These are phyloP conservation scores for Campoplex nolae DNA, from an alignment of 2,888 invertebrate species.

Conservation along the genomic window DNA sequence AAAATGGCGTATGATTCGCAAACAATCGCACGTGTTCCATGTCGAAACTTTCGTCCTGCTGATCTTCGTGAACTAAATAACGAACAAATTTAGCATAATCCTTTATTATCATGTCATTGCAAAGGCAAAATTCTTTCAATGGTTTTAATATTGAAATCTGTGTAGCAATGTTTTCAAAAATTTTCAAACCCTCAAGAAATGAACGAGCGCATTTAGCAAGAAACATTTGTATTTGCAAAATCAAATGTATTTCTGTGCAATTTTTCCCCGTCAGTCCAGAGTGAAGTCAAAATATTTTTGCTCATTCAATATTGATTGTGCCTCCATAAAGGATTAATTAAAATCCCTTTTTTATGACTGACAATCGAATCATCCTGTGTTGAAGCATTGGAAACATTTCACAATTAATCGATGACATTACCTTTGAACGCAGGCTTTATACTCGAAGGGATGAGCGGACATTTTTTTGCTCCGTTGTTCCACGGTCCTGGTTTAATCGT, in stretches of 20 bases:
- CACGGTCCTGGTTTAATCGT: conserved; percentile 89
- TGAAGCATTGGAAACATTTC: neutral
- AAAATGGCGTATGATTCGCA: conserved; percentile 80
- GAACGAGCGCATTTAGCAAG: no score
- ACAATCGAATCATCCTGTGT: neutral
- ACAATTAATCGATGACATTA: conserved; percentile 71
- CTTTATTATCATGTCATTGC: neutral
- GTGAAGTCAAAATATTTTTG: neutral
- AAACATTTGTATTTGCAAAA: neutral
- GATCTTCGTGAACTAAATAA: conserved; percentile 88
- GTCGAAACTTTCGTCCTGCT: conserved; percentile 77
- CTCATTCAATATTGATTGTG: neutral
- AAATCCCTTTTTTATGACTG: neutral
- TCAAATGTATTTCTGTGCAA: neutral
- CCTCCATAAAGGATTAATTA: neutral
- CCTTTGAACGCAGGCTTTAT: conserved; percentile 85
- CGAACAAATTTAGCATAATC: neutral
- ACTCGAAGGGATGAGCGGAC: conserved; percentile 78
- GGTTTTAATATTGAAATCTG: neutral
- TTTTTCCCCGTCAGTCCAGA: neutral
- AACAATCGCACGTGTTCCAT: conserved; percentile 78
- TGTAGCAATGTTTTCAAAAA: no score
- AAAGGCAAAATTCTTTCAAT: neutral
- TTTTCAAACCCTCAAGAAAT: no score
- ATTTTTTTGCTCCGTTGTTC: conserved; percentile 85